These are phyloP conservation scores for Suricata suricatta DNA, from an alignment of 2,113 vertebrate species.

Conservation along the genomic window DNA sequence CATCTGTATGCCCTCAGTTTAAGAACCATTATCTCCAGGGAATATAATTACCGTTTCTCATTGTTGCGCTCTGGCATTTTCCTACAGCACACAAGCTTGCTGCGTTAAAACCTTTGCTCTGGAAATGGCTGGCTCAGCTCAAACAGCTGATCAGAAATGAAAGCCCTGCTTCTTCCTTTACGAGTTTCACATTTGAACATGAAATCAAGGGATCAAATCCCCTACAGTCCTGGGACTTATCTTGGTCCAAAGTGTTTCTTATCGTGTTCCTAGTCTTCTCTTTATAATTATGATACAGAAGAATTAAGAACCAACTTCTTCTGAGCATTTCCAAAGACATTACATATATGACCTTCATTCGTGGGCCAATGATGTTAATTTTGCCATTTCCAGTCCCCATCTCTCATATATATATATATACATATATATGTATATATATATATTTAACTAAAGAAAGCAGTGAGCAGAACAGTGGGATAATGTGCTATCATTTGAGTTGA, in stretches of 20 bases:
- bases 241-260: neutral
- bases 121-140: neutral
- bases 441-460: neutral
- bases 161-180: neutral
- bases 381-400: neutral
- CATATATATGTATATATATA: neutral
- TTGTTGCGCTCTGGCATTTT: neutral
- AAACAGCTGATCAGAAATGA: neutral
- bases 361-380: neutral
- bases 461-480: neutral
- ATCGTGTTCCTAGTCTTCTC: neutral
- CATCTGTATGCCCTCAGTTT: conserved; percentile 3
- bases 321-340: neutral
- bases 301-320: neutral
- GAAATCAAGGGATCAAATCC: neutral
- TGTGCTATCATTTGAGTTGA: neutral
- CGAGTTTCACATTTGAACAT: neutral
- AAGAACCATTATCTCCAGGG: neutral
- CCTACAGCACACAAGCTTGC: neutral
- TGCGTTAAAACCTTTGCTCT: neutral
- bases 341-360: neutral
- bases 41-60: neutral
- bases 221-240: neutral
- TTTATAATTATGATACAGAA: neutral
- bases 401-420: neutral